Evolutionary conservation across 2,797 vertebrate species (phyloP), one percentile per base, ranked within the genome.

Genomic region (Tachyglossus aculeatus): DNA sequence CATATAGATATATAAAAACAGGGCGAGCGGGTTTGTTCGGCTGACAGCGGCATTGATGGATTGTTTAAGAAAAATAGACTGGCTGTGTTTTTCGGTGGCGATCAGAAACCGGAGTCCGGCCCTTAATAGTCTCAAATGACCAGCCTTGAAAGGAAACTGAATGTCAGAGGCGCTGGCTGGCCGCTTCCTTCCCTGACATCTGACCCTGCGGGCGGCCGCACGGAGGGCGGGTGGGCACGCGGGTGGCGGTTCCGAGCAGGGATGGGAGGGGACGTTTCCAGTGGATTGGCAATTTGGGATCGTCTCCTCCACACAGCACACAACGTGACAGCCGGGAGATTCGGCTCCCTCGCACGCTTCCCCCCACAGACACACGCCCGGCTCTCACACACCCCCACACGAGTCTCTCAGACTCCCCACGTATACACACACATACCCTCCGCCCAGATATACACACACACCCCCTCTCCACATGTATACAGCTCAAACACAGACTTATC

Each of bases 41-140:
- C 82, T 91, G 90, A 92, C 88, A 91, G 88, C 82, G 69, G 78
- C 75, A 25, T 71, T 90, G 90, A 92, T 89, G 86, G 90, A 91
- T 91, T 88, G 83, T 81, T 85, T 90, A 89, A 87, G 85, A 86
- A 86, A 88, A 85, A 88, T 86, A 88, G 86, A 79, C 83, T 88
- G 76, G 61, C 84, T 75, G 47, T 84, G 85, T 87, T 87, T 81
- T 84, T 84, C 76, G 69, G 75, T 81, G 58, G 88, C 88, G 83
- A 82, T 83, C 87, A 87, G 85, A 83, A 86, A 77, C 85, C 71
- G 59, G 74, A 88, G 68, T 76, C 86, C 77, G 67, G 87, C 72
- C 71, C 85, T 89, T 90, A 91, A 90, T 85, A 85, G 87, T 81
- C 76, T 83, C 73, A 86, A 85, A 91, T 84, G 83, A 78, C 78